phyloP scores from a whole-genome alignment of 2,888 invertebrate species.

The Melanotus villosus region DNA sequence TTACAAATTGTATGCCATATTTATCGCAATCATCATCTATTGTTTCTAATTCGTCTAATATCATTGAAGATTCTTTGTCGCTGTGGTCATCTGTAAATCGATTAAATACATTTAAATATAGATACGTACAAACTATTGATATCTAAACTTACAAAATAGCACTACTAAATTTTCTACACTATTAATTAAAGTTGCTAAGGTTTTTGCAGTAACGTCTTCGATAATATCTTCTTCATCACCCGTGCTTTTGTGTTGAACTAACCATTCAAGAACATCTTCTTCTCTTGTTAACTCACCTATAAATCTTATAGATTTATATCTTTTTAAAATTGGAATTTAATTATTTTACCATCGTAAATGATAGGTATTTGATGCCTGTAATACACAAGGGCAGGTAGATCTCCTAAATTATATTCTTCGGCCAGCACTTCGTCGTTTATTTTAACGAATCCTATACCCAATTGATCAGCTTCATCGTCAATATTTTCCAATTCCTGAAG shows the following conservation, averaged over 20 bases:
- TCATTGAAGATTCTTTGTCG: slow-evolving; percentile 89
- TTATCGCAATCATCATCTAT: slow-evolving; percentile 95
- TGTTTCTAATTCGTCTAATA: slow-evolving; percentile 89
- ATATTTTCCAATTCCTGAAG: slow-evolving; percentile 94
- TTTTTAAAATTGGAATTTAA: neutral
- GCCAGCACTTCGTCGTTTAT: slow-evolving; percentile 93
- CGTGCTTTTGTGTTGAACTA: slow-evolving; percentile 93
- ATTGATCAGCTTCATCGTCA: slow-evolving; percentile 94
- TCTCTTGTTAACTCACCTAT: slow-evolving; percentile 89
- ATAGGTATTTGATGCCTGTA: slow-evolving; percentile 95
- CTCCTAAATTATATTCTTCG: slow-evolving; percentile 93
- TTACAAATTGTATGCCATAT: slow-evolving; percentile 93
- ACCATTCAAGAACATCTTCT: slow-evolving; percentile 94
- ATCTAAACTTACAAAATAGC: slow-evolving; percentile 83
- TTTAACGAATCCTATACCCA: slow-evolving; percentile 95
- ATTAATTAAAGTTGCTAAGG: slow-evolving; percentile 87
- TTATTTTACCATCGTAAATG: slow-evolving; percentile 91
- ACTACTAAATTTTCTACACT: slow-evolving; percentile 94
- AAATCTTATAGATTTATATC: too few relatives aligned
- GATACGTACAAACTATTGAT: too few relatives aligned
- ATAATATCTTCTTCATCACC: slow-evolving; percentile 95
- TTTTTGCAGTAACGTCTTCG: slow-evolving; percentile 94
- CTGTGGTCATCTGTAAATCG: slow-evolving; percentile 81
- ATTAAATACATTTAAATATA: too few relatives aligned
- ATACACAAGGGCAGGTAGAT: slow-evolving; percentile 90